Conservation (phyloP, 2,888 invertebrate genomes). For the Marronus borbonicus region DNA sequence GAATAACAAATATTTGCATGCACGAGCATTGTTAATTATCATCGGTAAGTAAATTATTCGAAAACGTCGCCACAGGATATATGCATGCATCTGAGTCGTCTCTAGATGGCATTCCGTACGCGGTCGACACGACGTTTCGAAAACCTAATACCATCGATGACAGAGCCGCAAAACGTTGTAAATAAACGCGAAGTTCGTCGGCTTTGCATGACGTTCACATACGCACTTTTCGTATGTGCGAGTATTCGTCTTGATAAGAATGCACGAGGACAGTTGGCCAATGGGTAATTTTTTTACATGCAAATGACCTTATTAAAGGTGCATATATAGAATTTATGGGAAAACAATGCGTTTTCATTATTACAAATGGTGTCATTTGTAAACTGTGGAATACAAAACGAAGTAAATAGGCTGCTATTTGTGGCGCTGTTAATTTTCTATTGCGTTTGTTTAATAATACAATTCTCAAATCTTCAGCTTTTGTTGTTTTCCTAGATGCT, state of each 20-base stretch:
- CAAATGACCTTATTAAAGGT: background rate
- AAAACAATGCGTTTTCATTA: slow-evolving; percentile 10
- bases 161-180: too few species aligned
- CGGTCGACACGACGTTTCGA: background rate
- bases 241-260: background rate
- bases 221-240: too few species aligned
- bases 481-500: too few species aligned
- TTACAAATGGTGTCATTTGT: background rate
- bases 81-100: slow-evolving; percentile 13
- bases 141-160: background rate
- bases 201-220: background rate
- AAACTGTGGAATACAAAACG: too few species aligned
- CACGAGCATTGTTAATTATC: slow-evolving; percentile 33
- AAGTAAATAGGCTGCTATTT: too few species aligned
- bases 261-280: background rate
- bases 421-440: too few species aligned
- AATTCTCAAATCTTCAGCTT: too few species aligned
- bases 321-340: slow-evolving; percentile 1
- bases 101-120: background rate
- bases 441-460: too few species aligned
- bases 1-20: slow-evolving; percentile 42
- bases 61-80: slow-evolving; percentile 28
- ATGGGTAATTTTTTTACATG: background rate
- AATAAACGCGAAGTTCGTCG: background rate
- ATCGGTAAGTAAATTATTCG: slow-evolving; percentile 31